Evolutionary conservation across 2,113 vertebrate species (phyloP).

Genomic region (Apistogramma diplotaenia): DNA sequence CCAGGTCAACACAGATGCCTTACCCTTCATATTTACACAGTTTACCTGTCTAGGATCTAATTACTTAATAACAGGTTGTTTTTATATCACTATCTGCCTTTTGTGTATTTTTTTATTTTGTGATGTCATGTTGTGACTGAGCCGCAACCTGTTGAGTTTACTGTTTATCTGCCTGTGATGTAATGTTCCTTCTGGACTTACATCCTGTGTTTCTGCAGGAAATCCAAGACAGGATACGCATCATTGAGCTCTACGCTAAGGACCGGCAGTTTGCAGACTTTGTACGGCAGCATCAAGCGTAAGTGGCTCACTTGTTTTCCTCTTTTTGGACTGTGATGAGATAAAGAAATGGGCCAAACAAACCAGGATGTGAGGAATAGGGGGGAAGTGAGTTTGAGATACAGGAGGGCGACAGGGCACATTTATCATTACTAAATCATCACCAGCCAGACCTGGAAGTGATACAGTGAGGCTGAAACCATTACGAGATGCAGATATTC

Average conservation of each 20-base stretch:
- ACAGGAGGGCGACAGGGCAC: slow-evolving; percentile 10
- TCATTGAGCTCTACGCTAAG: slow-evolving; percentile 91
- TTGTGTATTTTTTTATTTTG: not conserved
- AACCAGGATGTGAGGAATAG: not conserved
- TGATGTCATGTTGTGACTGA: slow-evolving; percentile 6
- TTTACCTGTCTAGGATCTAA: not conserved
- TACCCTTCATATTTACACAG: not conserved
- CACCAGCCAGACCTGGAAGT: slow-evolving; percentile 19
- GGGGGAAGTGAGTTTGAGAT: slow-evolving; percentile 32
- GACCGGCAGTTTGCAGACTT: slow-evolving; percentile 95
- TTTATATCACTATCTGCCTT: not conserved
- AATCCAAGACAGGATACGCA: slow-evolving; percentile 94
- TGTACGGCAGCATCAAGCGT: slow-evolving; percentile 90
- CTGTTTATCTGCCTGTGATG: slow-evolving; percentile 37
- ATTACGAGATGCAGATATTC: slow-evolving; percentile 35
- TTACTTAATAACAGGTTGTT: not conserved
- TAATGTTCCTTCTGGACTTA: slow-evolving; percentile 21
- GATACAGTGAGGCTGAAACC: slow-evolving; percentile 32
- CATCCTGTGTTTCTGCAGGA: slow-evolving; percentile 78
- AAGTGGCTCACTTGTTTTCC: slow-evolving; percentile 62
- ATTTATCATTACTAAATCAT: slow-evolving; percentile 32
- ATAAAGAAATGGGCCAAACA: slow-evolving; percentile 18
- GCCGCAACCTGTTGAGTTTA: not conserved
- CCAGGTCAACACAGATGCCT: not conserved
- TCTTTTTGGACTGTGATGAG: not conserved